Conservation (phyloP, 1,140 invertebrate genomes). For the Achroia grisella region DNA sequence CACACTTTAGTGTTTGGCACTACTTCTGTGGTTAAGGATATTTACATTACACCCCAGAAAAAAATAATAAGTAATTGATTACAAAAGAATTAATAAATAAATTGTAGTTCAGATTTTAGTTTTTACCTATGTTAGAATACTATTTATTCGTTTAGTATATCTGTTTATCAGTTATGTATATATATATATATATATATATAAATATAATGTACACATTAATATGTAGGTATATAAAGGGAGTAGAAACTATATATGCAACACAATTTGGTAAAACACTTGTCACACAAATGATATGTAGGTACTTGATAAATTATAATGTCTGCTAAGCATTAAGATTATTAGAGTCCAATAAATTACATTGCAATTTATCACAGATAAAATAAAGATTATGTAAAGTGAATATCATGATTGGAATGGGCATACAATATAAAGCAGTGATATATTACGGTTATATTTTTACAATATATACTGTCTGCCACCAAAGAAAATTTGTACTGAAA, state of each 20-base stretch:
- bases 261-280: slow-evolving; percentile 8
- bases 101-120: too few relatives aligned
- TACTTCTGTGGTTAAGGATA: slow-evolving; percentile 26
- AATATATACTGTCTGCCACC: slow-evolving; percentile 49
- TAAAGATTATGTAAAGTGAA: slow-evolving; percentile 4
- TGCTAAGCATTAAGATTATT: too few relatives aligned
- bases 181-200: slow-evolving; percentile 7
- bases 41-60: slow-evolving; percentile 42
- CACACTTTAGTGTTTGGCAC: slow-evolving; percentile 31
- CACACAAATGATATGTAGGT: slow-evolving; percentile 12
- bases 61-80: slow-evolving; percentile 16
- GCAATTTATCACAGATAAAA: too few relatives aligned
- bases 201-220: slow-evolving; percentile 16
- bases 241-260: too few relatives aligned
- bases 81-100: background rate
- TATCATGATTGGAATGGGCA: slow-evolving; percentile 34
- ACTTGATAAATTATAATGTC: too few relatives aligned
- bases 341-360: too few relatives aligned
- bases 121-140: too few relatives aligned
- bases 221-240: slow-evolving; percentile 8
- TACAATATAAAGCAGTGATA: slow-evolving; percentile 55
- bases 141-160: too few relatives aligned
- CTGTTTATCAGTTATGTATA: background rate
- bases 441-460: slow-evolving; percentile 26
- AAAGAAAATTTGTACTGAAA: slow-evolving; percentile 31